Base-by-base conservation (phyloP, 2,797 vertebrate species). In the Spheniscus humboldti region DNA sequence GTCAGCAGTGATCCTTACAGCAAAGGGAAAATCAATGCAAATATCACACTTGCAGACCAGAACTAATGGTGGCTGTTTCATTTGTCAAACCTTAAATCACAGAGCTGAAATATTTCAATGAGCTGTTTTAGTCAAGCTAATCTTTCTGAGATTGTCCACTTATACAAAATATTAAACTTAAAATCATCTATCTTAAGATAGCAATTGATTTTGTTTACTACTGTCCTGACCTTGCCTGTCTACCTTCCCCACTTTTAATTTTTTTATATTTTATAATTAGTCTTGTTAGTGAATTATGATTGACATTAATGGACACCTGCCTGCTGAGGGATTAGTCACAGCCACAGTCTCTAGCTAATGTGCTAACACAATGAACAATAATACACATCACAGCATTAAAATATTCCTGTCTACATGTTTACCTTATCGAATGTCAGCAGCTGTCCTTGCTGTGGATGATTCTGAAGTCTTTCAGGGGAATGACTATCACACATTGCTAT, bases 161-260 rank as follows among this genome's bases (percentile, higher is more conserved):
- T 95, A 75, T 28, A 86, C 43, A 94, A 97, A 97, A 96, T 91
- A 87, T 71, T 97, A 91, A 97, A 94, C 20, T 74, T 97, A 94
- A 97, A 71, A 30, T 17, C 2, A 33, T 73, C 16, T 52, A 4
- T 47, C 25, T 92, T 92, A 89, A 95, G 11, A 28, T 55, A 97
- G 92, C 19, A 92, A 78, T 55, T 89, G 13, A 60, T 85, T 95
- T 86, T 92, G 7, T 56, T 83, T 82, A 25, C 56, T 62, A 24
- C 20, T 52, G 12, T 56, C 14, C 37, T 85, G 52, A 55, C 18
- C 19, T 62, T 86, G 8, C 13, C 39, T 47, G 13, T 71, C 56
- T 88, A 31, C 28, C 12, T 90, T 93, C 22, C 9, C 62, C 41
- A 43, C 9, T 35, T 90, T 64, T 53, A 7, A 19, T 45, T 48